Evolutionary conservation across 2,797 vertebrate species (phyloP), one percentile per base, ranked within the genome.

Genomic region (Lacerta bilineata): DNA sequence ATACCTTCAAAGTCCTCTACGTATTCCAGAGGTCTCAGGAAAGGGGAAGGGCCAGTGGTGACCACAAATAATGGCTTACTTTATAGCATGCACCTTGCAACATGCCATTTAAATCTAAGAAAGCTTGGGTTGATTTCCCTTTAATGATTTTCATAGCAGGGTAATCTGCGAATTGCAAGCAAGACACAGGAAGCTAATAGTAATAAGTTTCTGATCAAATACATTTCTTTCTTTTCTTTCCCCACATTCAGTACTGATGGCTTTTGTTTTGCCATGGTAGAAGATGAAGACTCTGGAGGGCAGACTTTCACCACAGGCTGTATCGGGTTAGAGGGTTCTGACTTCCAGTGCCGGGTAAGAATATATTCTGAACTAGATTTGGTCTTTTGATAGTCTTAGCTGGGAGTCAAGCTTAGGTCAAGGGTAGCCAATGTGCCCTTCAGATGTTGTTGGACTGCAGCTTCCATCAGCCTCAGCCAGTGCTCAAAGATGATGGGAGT

Each of bases 211-310:
- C 84, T 81, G 36, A 29, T 50, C 83, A 27, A 88, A 0, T 69
- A 13, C 84, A 77, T 72, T 78, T 64, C 5, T 64, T 23, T 64
- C 20, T 92, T 91, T 55, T 90, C 81, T 87, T 18, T 0, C 91
- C 93, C 96, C 87, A 55, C 85, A 92, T 89, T 46, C 92, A 99
- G 99, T 96, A 99, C 99, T 10, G 97, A 99, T 87, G 99, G 99
- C 75, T 98, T 98, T 92, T 99, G 99, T 96, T 99, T 99, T 96
- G 98, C 98, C 36, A 99, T 99, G 97, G 98, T 99, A 95, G 98
- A 98, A 95, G 98, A 99, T 94, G 98, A 99, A 88, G 98, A 99
- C 43, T 98, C 97, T 0, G 98, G 98, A 23, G 95, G 97, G 88
- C 97, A 97, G 10, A 94, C 98, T 3, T 93, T 98, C 87, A 98